Percentiles rank a stretch among this genome's conserved stretches.
Evolutionary conservation across 2,888 invertebrate genomes (phyloP).

Genomic region (Trachelus iudaicus): DNA sequence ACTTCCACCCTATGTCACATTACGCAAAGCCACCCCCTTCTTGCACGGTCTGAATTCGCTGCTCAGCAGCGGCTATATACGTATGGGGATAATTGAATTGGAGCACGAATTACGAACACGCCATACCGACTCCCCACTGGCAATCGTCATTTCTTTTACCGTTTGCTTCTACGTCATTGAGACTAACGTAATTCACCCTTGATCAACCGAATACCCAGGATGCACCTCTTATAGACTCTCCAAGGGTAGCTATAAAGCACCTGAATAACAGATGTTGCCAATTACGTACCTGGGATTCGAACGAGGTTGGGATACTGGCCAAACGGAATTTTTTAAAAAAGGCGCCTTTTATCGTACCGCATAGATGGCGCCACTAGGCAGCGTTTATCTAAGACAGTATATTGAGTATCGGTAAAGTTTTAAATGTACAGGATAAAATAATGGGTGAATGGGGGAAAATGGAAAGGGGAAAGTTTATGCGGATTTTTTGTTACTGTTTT

Average conservation of each 20-base stretch:
- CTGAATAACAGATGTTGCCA: neutral
- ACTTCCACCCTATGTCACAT: neutral
- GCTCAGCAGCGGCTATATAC: neutral
- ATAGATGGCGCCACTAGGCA: neutral
- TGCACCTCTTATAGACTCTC: neutral
- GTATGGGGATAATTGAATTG: constrained; percentile 40
- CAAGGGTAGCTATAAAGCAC: neutral
- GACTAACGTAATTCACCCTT: neutral
- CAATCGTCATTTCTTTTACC: constrained; percentile 9
- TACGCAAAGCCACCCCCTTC: neutral
- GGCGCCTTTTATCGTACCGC: neutral
- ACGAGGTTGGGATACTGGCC: neutral
- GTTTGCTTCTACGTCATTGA: neutral
- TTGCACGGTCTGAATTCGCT: neutral
- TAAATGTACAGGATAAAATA: neutral
- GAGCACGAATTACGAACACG: constrained; percentile 21
- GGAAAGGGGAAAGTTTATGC: too few relatives aligned
- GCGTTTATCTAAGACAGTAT: neutral
- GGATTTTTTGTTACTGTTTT: neutral
- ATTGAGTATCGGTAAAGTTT: neutral
- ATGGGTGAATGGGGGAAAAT: too few relatives aligned
- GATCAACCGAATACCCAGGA: neutral
- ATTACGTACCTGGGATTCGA: neutral
- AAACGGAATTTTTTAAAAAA: neutral
- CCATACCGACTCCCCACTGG: neutral